These are phyloP conservation scores for Panthera leo DNA, from an alignment of 2,113 vertebrate genomes.

Conservation along the genomic window DNA sequence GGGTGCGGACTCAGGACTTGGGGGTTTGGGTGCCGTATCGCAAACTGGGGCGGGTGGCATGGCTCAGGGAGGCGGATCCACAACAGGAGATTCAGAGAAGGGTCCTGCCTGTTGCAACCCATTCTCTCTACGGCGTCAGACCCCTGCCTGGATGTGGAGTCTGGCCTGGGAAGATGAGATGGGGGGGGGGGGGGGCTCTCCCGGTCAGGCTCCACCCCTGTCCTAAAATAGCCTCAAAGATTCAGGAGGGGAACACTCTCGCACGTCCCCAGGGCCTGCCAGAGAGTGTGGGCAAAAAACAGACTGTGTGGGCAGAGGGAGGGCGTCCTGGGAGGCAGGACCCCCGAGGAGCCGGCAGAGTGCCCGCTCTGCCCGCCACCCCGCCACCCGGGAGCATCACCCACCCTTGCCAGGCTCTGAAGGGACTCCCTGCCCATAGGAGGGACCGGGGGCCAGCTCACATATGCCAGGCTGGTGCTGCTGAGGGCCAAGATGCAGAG, in stretches of 20 bases:
- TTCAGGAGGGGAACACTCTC: rapidly evolving
- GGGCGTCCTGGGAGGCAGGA: neutral
- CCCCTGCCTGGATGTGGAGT: neutral
- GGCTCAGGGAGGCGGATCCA: neutral
- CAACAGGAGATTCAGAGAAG: neutral
- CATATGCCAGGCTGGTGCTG: rapidly evolving
- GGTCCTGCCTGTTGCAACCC: too few species aligned
- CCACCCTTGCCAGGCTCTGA: neutral
- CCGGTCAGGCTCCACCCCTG: neutral
- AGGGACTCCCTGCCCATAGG: neutral
- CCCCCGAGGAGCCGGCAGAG: too few species aligned
- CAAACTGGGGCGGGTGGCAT: rapidly evolving
- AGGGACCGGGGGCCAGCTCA: neutral
- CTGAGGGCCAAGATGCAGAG: rapidly evolving
- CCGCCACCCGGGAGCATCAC: neutral
- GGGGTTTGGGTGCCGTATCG: neutral
- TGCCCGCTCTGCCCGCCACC: too few species aligned
- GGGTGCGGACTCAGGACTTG: neutral
- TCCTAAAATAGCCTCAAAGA: neutral
- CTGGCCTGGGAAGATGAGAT: neutral
- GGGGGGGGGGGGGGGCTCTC: neutral
- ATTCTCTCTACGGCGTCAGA: neutral
- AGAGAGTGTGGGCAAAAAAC: neutral
- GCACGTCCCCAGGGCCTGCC: neutral
- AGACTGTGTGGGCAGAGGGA: neutral